A percentile compares a stretch with the other conserved stretches of the same genome.
phyloP scores from a whole-genome alignment of 2,888 invertebrate genomes.

The Chorisops tibialis region DNA sequence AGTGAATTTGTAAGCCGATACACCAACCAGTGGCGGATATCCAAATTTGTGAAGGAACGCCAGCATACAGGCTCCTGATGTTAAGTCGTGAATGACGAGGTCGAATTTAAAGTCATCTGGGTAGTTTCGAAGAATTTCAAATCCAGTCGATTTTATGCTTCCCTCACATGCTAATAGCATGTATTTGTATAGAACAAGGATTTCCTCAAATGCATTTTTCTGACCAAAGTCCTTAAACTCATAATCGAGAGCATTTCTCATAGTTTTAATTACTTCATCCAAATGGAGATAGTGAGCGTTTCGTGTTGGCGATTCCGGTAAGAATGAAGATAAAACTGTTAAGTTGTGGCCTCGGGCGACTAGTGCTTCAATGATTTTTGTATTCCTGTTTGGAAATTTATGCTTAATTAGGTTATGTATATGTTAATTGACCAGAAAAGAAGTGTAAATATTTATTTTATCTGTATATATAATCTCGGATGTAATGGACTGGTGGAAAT shows the following conservation, averaged over 20 bases:
- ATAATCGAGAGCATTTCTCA: constrained; percentile 1
- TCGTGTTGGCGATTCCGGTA: constrained; percentile 11
- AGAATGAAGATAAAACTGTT: constrained; percentile 31
- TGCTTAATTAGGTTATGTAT: too few relatives aligned
- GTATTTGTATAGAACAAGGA: background rate
- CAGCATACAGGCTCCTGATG: constrained; percentile 38
- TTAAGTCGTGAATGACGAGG: constrained; percentile 41
- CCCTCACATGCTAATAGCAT: constrained; percentile 23
- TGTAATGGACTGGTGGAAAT: too few relatives aligned
- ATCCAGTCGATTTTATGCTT: constrained; percentile 37
- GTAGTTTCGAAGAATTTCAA: constrained; percentile 39
- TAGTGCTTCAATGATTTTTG: constrained; percentile 26
- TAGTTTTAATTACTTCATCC: constrained; percentile 23
- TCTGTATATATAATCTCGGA: too few relatives aligned
- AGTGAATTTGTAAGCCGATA: constrained; percentile 36
- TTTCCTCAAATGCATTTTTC: background rate
- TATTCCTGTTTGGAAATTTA: too few relatives aligned
- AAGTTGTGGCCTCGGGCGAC: constrained; percentile 34
- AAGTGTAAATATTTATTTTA: too few relatives aligned
- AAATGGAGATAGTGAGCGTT: constrained; percentile 34
- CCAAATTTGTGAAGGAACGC: constrained; percentile 42
- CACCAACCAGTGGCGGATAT: constrained; percentile 39
- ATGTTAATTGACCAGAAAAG: too few relatives aligned
- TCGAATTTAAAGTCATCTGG: constrained; percentile 43
- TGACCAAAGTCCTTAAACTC: background rate